Conservation (phyloP, 2,113 vertebrate species). For the Anguilla japonica region DNA sequence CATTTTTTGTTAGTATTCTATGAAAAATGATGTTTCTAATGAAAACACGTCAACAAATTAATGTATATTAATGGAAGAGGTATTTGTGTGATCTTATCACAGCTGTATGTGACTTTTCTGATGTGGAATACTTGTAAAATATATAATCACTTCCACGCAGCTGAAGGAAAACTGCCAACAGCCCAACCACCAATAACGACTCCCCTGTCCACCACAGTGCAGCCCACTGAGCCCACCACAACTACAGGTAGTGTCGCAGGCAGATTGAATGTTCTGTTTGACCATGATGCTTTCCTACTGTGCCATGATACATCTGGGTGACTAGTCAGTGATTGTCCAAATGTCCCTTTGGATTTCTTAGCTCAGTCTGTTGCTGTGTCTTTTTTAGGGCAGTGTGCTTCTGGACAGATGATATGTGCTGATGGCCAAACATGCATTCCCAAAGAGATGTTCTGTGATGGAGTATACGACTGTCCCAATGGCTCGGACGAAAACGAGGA, state of each 20-base stretch:
- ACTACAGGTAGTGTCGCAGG: background rate
- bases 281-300: background rate
- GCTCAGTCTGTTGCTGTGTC: background rate
- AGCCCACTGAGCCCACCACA: background rate
- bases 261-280: background rate
- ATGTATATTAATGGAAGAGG: background rate
- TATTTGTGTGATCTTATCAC: background rate
- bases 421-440: slow-evolving; percentile 46
- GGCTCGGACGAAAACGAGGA: slow-evolving; percentile 56
- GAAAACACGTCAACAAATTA: too few species aligned
- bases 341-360: background rate
- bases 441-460: slow-evolving; percentile 58
- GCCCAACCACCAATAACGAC: background rate
- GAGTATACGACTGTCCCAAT: slow-evolving; percentile 55
- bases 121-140: background rate
- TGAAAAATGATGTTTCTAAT: too few species aligned
- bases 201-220: background rate
- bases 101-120: background rate
- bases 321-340: background rate
- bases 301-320: background rate
- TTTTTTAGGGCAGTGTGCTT: slow-evolving; percentile 48
- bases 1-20: background rate
- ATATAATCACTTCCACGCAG: background rate
- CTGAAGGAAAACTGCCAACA: slow-evolving; percentile 3
- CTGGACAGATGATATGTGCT: slow-evolving; percentile 45